phyloP scores from a whole-genome alignment of 1,140 invertebrate species.

The Nephila pilipes region DNA sequence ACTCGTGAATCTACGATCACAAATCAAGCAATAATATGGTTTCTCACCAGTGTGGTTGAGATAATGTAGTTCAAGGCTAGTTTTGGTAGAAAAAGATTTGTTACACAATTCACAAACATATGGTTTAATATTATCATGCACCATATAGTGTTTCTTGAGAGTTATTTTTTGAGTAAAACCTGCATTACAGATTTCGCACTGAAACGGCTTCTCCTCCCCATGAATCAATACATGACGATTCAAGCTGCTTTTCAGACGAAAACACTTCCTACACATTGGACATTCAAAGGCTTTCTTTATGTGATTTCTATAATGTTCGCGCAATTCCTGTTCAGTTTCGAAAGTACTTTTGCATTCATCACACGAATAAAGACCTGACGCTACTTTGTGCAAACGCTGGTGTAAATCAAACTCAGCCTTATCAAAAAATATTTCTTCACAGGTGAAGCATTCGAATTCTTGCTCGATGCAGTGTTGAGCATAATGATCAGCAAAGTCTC shows the following conservation, averaged over 20 bases:
- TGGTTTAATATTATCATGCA: slow-evolving; percentile 60
- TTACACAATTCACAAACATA: slow-evolving; percentile 52
- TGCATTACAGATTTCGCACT: slow-evolving; percentile 57
- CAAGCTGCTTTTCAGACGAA: slow-evolving; percentile 54
- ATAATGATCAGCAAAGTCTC: slow-evolving; percentile 65
- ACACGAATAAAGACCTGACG: not conserved
- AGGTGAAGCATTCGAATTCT: slow-evolving; percentile 65
- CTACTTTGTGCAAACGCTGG: not conserved
- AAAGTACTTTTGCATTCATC: slow-evolving; percentile 1
- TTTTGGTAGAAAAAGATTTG: slow-evolving; percentile 47
- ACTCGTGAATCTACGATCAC: slow-evolving; percentile 56
- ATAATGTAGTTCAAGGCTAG: slow-evolving; percentile 53
- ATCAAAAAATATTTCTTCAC: slow-evolving; percentile 51
- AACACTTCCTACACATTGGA: slow-evolving; percentile 35
- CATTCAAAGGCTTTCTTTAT: not conserved
- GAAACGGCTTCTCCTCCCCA: slow-evolving; percentile 53
- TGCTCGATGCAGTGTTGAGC: slow-evolving; percentile 55
- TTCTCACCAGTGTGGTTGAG: slow-evolving; percentile 62
- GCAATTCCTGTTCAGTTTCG: slow-evolving; percentile 9
- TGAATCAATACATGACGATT: slow-evolving; percentile 53
- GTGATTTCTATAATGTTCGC: slow-evolving; percentile 44
- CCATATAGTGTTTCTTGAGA: slow-evolving; percentile 64
- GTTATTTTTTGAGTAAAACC: slow-evolving; percentile 71
- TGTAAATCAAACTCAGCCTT: slow-evolving; percentile 29
- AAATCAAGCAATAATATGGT: slow-evolving; percentile 54